Percentiles rank a stretch among this genome's conserved stretches.
Evolutionary conservation across 2,888 invertebrate species (phyloP).

Genomic region (Morinoia aosen): DNA sequence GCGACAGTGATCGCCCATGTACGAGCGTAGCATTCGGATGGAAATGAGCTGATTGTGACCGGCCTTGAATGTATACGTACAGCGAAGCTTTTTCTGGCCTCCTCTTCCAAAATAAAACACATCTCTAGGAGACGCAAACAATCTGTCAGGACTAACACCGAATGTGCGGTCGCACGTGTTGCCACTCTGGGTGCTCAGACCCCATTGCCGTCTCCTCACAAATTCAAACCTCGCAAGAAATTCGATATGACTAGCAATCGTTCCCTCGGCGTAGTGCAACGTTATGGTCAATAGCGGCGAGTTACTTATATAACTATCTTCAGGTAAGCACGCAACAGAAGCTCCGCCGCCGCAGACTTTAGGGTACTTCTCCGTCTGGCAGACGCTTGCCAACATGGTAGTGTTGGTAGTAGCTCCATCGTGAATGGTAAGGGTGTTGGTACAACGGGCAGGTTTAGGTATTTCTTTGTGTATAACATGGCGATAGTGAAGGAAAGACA

Average conservation of each 20-base stretch:
- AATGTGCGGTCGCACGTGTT: constrained; percentile 68
- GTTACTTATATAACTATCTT: constrained; percentile 54
- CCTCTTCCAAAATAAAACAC: constrained; percentile 88
- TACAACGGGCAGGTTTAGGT: constrained; percentile 42
- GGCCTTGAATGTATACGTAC: constrained; percentile 83
- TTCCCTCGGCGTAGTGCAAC: constrained; percentile 53
- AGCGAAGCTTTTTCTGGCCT: constrained; percentile 82
- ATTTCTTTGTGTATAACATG: constrained; percentile 55
- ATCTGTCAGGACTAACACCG: constrained; percentile 72
- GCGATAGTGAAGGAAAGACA: constrained; percentile 86
- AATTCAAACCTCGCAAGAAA: constrained; percentile 56
- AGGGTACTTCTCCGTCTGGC: constrained; percentile 53
- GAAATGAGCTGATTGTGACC: constrained; percentile 80
- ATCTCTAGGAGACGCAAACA: constrained; percentile 83
- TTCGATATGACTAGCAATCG: constrained; percentile 55
- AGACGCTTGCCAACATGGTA: constrained; percentile 48
- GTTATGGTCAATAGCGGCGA: constrained; percentile 41
- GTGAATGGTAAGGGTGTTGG: constrained; percentile 57
- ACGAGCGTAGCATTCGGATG: constrained; percentile 71
- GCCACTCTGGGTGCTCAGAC: constrained; percentile 35
- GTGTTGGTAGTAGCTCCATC: constrained; percentile 50
- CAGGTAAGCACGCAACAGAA: constrained; percentile 45
- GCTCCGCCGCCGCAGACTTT: constrained; percentile 54
- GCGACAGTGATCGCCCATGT: constrained; percentile 54
- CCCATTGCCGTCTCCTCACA: constrained; percentile 54